A percentile compares a stretch with the other conserved stretches of the same genome.
Evolutionary conservation across 2,113 vertebrate genomes (phyloP).

Genomic region (Argyrosomus japonicus): DNA sequence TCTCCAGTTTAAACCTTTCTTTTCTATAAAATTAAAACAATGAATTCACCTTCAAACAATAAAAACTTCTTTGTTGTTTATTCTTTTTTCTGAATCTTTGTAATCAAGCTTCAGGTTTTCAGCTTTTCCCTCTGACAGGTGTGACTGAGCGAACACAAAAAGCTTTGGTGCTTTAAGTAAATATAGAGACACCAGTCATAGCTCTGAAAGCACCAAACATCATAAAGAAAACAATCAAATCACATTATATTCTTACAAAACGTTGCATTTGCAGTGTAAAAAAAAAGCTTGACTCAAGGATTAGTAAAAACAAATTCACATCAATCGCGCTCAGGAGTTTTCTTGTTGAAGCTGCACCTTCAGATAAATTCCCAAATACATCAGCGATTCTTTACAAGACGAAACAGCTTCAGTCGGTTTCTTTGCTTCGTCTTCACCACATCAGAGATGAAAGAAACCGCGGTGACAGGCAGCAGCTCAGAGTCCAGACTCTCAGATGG

Average conservation of each 20-base stretch:
- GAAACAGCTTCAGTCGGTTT: neutral
- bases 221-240: neutral
- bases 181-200: conserved; percentile 1
- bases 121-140: neutral
- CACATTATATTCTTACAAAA: conserved; percentile 15
- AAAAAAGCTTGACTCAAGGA: conserved; percentile 5
- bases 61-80: neutral
- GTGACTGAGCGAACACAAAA: neutral
- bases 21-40: neutral
- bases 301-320: conserved; percentile 1
- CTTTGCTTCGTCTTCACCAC: neutral
- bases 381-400: neutral
- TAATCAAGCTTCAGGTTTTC: neutral
- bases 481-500: neutral
- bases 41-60: neutral
- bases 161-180: neutral
- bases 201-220: conserved; percentile 11
- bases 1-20: neutral
- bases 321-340: neutral
- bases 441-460: neutral
- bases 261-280: conserved; percentile 11
- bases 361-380: neutral
- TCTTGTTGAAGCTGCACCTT: neutral
- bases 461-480: neutral
- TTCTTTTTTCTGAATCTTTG: neutral